Conservation (phyloP, 1,140 invertebrate genomes). For the Diplogasteroides magnus region DNA sequence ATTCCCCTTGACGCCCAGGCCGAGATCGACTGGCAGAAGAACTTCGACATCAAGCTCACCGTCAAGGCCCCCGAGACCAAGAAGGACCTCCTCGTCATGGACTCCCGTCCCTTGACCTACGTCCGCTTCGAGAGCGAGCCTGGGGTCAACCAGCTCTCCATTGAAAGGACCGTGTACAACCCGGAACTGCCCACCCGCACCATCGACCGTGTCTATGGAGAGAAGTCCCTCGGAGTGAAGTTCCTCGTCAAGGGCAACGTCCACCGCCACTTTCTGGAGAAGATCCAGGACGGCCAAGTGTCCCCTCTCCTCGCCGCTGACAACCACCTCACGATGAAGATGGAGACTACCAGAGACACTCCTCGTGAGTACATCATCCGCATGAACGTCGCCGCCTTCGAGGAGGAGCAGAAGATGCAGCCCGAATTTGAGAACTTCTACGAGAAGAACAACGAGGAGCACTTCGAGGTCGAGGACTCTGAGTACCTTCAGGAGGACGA, state of each 20-base stretch:
- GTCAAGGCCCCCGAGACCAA: slow-evolving; percentile 31
- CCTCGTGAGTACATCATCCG: slow-evolving; percentile 19
- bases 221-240: slow-evolving; percentile 15
- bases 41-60: slow-evolving; percentile 30
- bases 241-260: slow-evolving; percentile 13
- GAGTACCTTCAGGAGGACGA: neutral
- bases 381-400: neutral
- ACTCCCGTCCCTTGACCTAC: slow-evolving; percentile 36
- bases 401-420: slow-evolving; percentile 9
- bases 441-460: slow-evolving; percentile 19
- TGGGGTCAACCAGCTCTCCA: slow-evolving; percentile 7
- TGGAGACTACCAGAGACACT: slow-evolving; percentile 18
- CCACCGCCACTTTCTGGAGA: slow-evolving; percentile 10
- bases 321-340: slow-evolving; percentile 21
- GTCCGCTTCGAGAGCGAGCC: slow-evolving; percentile 15
- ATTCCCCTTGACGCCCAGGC: slow-evolving; percentile 36
- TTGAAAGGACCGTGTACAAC: slow-evolving; percentile 25
- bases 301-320: slow-evolving; percentile 10
- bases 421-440: slow-evolving; percentile 16
- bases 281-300: neutral
- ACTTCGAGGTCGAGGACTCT: neutral
- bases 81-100: slow-evolving; percentile 24
- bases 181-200: slow-evolving; percentile 11
- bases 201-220: slow-evolving; percentile 19
- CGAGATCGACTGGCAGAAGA: slow-evolving; percentile 19